These are phyloP conservation scores for Hydrolagus colliei DNA, from an alignment of 2,797 vertebrate genomes.

Conservation along the genomic window DNA sequence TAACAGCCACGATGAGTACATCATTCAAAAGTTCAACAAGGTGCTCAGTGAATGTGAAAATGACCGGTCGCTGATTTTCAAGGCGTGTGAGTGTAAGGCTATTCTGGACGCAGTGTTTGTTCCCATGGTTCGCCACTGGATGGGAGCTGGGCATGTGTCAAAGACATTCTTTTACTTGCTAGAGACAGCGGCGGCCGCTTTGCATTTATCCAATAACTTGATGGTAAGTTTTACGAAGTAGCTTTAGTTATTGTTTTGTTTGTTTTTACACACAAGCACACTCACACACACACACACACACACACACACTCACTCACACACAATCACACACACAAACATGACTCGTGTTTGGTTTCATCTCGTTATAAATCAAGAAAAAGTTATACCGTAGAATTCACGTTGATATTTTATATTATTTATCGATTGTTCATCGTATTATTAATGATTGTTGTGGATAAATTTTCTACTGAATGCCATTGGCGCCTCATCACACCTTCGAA, in stretches of 20 bases:
- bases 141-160: conserved; percentile 34
- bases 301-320: too few relatives aligned
- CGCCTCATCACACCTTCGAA: too few relatives aligned
- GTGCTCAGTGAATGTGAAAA: conserved; percentile 23
- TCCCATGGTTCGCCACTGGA: conserved; percentile 36
- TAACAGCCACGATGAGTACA: conserved; percentile 30
- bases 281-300: too few relatives aligned
- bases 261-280: too few relatives aligned
- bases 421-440: too few relatives aligned
- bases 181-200: conserved; percentile 33
- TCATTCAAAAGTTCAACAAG: conserved; percentile 30
- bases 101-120: conserved; percentile 34
- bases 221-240: conserved; percentile 21
- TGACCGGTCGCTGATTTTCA: neutral
- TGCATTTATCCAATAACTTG: conserved; percentile 33
- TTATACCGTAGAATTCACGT: too few relatives aligned
- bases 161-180: conserved; percentile 37
- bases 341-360: too few relatives aligned
- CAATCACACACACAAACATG: too few relatives aligned
- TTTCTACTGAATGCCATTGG: too few relatives aligned
- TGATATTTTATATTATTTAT: too few relatives aligned
- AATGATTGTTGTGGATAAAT: too few relatives aligned
- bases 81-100: conserved; percentile 31
- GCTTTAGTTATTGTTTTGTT: neutral
- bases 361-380: too few relatives aligned